Percentiles rank a stretch among this genome's conserved stretches.
These are phyloP conservation scores for Mesitornis unicolor DNA, from an alignment of 2,113 vertebrate genomes.

Conservation along the genomic window DNA sequence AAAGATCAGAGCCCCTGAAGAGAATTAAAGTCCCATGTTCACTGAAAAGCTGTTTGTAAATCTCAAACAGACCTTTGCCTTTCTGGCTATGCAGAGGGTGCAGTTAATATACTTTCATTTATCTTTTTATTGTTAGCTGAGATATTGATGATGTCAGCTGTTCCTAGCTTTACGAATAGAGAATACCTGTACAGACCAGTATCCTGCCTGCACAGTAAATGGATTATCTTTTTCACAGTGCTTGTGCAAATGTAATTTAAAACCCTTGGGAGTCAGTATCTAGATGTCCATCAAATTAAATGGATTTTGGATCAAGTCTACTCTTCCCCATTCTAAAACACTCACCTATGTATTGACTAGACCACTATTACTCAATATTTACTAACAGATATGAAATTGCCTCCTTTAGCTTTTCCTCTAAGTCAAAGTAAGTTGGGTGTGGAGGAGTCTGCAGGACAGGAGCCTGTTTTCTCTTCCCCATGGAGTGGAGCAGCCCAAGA, in stretches of 20 bases:
- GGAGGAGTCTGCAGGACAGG: neutral
- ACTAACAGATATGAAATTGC: neutral
- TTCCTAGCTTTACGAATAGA: neutral
- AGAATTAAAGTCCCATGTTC: neutral
- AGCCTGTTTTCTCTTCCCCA: neutral
- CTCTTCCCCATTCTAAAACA: neutral
- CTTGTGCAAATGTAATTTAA: neutral
- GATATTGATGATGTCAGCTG: neutral
- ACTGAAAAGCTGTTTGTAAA: slow-evolving; percentile 24
- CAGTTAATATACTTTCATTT: slow-evolving; percentile 17
- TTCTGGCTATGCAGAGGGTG: neutral
- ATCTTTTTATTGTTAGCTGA: neutral
- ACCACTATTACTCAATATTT: neutral
- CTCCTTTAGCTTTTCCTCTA: neutral
- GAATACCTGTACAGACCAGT: neutral
- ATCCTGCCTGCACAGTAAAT: neutral
- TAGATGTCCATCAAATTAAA: neutral
- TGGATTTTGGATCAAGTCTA: neutral
- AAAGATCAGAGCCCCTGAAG: slow-evolving; percentile 9
- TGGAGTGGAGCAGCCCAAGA: neutral
- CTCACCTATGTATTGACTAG: neutral
- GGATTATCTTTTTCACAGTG: neutral
- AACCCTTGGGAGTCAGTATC: rapidly evolving
- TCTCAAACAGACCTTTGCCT: neutral
- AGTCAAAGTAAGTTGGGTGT: neutral